A percentile compares a stretch with the other conserved stretches of the same genome.
These are phyloP conservation scores for Colletes collaris DNA, from an alignment of 2,888 invertebrate species.

Conservation along the genomic window DNA sequence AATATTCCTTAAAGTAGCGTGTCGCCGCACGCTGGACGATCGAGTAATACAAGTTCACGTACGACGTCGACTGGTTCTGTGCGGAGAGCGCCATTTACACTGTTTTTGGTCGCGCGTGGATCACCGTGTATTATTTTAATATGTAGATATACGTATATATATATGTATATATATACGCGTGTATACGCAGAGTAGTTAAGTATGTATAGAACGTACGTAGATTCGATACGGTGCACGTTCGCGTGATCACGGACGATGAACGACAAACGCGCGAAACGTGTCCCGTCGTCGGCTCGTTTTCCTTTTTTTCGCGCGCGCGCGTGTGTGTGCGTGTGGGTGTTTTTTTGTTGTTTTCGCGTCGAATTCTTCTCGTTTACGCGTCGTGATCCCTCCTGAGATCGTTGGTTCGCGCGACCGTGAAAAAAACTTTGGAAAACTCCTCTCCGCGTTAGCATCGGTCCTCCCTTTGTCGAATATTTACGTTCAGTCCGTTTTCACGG, in stretches of 20 bases:
- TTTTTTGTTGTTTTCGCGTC: too few species aligned
- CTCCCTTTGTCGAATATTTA: not conserved
- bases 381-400: constrained; percentile 30
- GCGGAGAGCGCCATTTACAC: constrained; percentile 83
- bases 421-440: constrained; percentile 6
- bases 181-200: constrained; percentile 32
- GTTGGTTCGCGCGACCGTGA: constrained; percentile 5
- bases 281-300: constrained; percentile 24
- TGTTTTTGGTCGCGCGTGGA: constrained; percentile 68
- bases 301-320: constrained; percentile 14
- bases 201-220: constrained; percentile 33
- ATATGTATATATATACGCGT: constrained; percentile 19
- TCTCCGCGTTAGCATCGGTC: not conserved
- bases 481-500: constrained; percentile 43
- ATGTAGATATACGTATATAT: constrained; percentile 32
- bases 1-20: constrained; percentile 88
- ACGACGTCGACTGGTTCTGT: constrained; percentile 85
- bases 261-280: constrained; percentile 53
- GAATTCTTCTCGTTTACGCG: constrained; percentile 24
- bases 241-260: constrained; percentile 42
- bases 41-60: constrained; percentile 88
- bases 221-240: constrained; percentile 34
- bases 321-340: too few species aligned
- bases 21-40: constrained; percentile 88
- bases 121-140: constrained; percentile 53